Evolutionary conservation across 1,140 invertebrate genomes (phyloP), one percentile per base, ranked within the genome.

Genomic region (Caenorhabditis brenneri): DNA sequence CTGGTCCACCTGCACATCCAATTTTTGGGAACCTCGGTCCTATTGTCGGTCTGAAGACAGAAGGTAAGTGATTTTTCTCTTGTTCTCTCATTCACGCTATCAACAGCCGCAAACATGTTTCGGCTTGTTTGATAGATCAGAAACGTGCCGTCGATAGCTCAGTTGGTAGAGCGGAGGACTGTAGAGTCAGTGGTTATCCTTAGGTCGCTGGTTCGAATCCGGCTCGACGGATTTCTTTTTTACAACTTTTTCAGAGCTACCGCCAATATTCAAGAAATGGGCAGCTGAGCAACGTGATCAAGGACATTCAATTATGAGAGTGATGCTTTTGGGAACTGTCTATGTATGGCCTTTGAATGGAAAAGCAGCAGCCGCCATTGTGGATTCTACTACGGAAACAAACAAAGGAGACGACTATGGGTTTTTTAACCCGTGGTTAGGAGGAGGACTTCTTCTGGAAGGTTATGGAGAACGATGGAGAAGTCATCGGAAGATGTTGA

Each of bases 401-500:
- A 81, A 79, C 24, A 86, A 86, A 60, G 80, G 85, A 31, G 79
- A 86, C 22, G 85, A 86, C 22, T 86, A 86, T 33, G 79, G 53
- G 42, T 58, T 86, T 27, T 79, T 86, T 24, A 24, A 55, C 22
- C 85, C 85, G 3, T 86, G 85, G 85, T 78, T 86, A 2, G 85
- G 85, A 48, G 49, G 51, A 5, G 85, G 85, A 10, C 60, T 86
- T 2, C 85, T 86, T 39, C n/a, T 74, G 0, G 65, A 74, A 24
- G 65, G 65, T 9, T 74, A 46, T 24, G 94, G 91, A 88, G 55
- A 60, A 16, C 95, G 95, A 91, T 97, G 95, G 95, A 93, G 93
- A 78, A 87, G 89, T 0, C 91, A 95, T 16, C 92, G 95, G 80
- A 95, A 96, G 92, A 93, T 97, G 89, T 94, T 97, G 16, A 97